These are phyloP conservation scores for Penaeus vannamei DNA, from an alignment of 1,140 invertebrate genomes.

Conservation along the genomic window DNA sequence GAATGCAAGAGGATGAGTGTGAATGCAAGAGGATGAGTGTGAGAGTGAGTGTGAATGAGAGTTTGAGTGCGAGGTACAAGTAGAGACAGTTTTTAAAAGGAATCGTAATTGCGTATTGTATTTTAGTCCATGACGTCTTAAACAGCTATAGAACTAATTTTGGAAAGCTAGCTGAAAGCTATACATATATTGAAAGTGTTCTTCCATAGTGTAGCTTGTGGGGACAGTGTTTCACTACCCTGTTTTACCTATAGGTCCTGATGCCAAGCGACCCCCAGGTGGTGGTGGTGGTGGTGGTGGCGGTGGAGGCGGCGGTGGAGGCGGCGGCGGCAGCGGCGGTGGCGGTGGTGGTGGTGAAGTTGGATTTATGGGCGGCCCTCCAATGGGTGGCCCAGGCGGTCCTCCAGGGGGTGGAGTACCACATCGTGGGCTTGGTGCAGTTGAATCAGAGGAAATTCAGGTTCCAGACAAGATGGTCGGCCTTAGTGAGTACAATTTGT, in stretches of 20 bases:
- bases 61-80: too few relatives aligned
- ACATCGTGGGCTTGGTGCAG: constrained; percentile 48
- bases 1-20: too few relatives aligned
- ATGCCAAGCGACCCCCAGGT: constrained; percentile 60
- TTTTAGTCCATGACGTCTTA: too few relatives aligned
- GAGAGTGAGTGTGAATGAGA: too few relatives aligned
- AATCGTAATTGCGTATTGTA: too few relatives aligned
- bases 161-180: not conserved
- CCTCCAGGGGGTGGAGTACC: constrained; percentile 19
- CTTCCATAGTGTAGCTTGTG: not conserved
- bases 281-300: constrained; percentile 44
- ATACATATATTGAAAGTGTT: not conserved
- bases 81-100: too few relatives aligned
- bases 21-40: too few relatives aligned
- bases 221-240: not conserved
- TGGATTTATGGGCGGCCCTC: constrained; percentile 29
- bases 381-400: constrained; percentile 21
- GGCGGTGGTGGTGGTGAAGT: constrained; percentile 25
- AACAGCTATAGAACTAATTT: too few relatives aligned
- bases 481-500: constrained; percentile 46
- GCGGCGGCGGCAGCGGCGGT: constrained; percentile 32
- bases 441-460: constrained; percentile 56
- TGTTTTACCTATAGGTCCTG: constrained; percentile 54
- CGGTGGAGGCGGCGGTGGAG: constrained; percentile 47
- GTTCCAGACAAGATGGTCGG: constrained; percentile 62